Evolutionary conservation across 2,797 vertebrate genomes (phyloP).

Genomic region (Tragelaphus oryx): DNA sequence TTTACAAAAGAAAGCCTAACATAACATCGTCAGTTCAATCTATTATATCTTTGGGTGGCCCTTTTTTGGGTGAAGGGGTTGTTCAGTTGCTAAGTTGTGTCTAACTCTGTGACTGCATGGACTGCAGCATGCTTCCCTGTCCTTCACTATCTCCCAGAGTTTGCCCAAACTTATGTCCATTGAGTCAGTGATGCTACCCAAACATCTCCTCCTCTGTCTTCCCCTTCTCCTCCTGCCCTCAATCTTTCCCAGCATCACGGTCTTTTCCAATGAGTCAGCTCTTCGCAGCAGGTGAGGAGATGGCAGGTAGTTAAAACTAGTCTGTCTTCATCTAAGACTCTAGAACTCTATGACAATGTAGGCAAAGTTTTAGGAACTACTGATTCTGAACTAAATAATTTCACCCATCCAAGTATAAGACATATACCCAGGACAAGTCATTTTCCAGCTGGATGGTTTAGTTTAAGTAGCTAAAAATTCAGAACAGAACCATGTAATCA

Average conservation of each 20-base stretch:
- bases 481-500: background rate
- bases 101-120: background rate
- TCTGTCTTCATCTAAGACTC: background rate
- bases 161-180: background rate
- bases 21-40: background rate
- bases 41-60: background rate
- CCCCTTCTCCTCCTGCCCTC: background rate
- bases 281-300: background rate
- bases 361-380: background rate
- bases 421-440: background rate
- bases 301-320: background rate
- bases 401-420: background rate
- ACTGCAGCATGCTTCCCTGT: background rate
- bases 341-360: background rate
- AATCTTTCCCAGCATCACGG: background rate
- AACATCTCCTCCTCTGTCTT: background rate
- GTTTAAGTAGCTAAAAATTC: conserved; percentile 13
- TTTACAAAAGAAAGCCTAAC: background rate
- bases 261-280: background rate
- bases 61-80: background rate
- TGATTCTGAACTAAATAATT: conserved; percentile 7
- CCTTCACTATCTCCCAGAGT: background rate
- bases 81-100: background rate
- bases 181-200: background rate
- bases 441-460: background rate